These are phyloP conservation scores for Ctenoplectra terminalis DNA, from an alignment of 1,140 invertebrate species.

Conservation along the genomic window DNA sequence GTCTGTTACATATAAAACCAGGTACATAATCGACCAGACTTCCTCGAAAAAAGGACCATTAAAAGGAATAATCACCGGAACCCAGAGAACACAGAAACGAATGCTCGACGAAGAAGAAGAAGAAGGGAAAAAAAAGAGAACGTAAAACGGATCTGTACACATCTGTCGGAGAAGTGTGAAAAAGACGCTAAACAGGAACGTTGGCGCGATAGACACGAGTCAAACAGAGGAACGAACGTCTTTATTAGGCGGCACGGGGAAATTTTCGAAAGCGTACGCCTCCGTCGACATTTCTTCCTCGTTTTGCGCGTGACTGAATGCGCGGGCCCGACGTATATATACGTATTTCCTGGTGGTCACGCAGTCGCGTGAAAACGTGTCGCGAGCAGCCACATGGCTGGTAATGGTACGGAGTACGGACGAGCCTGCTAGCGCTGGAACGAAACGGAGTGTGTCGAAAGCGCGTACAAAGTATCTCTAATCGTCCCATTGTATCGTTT, in stretches of 20 bases:
- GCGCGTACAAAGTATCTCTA: slow-evolving; percentile 66
- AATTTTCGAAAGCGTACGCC: slow-evolving; percentile 47
- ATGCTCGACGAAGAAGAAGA: not conserved
- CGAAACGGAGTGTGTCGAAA: slow-evolving; percentile 60
- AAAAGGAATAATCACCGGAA: slow-evolving; percentile 2
- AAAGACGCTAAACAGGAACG: not conserved
- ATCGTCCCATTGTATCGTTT: slow-evolving; percentile 67
- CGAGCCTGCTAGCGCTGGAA: slow-evolving; percentile 39
- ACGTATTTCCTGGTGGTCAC: slow-evolving; percentile 43
- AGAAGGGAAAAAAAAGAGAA: not conserved
- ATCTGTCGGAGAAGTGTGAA: not conserved
- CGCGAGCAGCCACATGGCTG: slow-evolving; percentile 25
- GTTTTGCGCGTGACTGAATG: slow-evolving; percentile 57
- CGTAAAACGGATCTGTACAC: slow-evolving; percentile 14
- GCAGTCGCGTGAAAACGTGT: slow-evolving; percentile 47
- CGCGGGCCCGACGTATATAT: slow-evolving; percentile 23
- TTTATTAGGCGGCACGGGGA: slow-evolving; percentile 46
- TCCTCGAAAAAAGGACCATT: not conserved
- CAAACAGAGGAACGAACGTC: not conserved
- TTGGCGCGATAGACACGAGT: not conserved
- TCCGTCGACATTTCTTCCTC: slow-evolving; percentile 44
- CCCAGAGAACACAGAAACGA: not conserved
- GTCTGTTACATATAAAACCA: too few species aligned
- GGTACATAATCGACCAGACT: too few species aligned
- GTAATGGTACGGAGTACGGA: slow-evolving; percentile 41